A percentile compares a stretch with the other conserved stretches of the same genome.
These are phyloP conservation scores for Cromileptes altivelis DNA, from an alignment of 2,113 vertebrate genomes.

Conservation along the genomic window DNA sequence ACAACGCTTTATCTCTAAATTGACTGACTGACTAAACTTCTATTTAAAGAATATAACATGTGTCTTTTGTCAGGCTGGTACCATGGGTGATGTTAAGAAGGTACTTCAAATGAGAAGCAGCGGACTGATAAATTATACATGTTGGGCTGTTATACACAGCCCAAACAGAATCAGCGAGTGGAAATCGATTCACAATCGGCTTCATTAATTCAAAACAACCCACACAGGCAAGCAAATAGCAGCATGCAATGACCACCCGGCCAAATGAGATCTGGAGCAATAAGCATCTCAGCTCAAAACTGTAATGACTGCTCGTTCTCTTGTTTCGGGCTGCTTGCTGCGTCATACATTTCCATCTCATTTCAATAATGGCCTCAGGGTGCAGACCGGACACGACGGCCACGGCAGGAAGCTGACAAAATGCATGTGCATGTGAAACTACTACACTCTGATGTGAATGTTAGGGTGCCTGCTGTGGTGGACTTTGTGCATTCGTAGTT, in stretches of 20 bases:
- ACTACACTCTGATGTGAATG: not conserved
- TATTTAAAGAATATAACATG: conserved; percentile 6
- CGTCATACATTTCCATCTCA: conserved; percentile 55
- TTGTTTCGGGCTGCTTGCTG: conserved; percentile 12
- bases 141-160: conserved; percentile 39
- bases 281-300: not conserved
- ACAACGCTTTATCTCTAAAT: conserved; percentile 13
- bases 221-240: conserved; percentile 38
- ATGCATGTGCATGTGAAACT: conserved; percentile 10
- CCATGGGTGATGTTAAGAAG: conserved; percentile 6
- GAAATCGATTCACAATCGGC: conserved; percentile 46
- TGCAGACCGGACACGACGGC: conserved; percentile 27
- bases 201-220: conserved; percentile 48
- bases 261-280: conserved; percentile 34
- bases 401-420: conserved; percentile 24
- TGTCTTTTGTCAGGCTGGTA: conserved; percentile 2
- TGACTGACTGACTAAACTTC: conserved; percentile 3
- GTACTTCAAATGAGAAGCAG: conserved; percentile 15
- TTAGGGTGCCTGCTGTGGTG: conserved; percentile 2
- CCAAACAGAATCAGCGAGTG: conserved; percentile 36
- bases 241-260: conserved; percentile 5
- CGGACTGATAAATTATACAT: conserved; percentile 40
- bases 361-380: conserved; percentile 58
- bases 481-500: conserved; percentile 1
- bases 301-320: conserved; percentile 27